Evolutionary conservation across 2,888 invertebrate species (phyloP).

Genomic region (Cephus spinipes): DNA sequence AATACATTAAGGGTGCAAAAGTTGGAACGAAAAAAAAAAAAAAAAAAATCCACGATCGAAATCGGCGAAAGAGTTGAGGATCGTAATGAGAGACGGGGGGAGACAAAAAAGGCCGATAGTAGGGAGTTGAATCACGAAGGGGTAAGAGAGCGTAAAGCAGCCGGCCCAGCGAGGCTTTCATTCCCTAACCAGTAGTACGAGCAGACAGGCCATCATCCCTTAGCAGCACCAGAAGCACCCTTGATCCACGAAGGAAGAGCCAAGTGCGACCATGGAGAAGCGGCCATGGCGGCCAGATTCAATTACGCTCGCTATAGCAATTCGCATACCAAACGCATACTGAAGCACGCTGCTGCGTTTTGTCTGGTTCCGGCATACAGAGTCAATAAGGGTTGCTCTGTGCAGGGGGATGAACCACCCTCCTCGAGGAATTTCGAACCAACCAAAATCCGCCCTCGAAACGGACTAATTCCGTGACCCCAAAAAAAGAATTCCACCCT

Average conservation of each 20-base stretch:
- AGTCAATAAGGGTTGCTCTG: background rate
- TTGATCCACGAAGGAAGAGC: background rate
- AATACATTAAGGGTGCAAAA: slow-evolving; percentile 22
- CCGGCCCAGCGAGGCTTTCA: background rate
- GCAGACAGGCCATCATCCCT: background rate
- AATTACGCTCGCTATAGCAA: background rate
- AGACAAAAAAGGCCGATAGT: slow-evolving; percentile 13
- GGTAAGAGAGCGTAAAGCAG: background rate
- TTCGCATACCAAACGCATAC: background rate
- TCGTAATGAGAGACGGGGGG: background rate
- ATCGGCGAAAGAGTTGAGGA: background rate
- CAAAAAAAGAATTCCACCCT: too few relatives aligned
- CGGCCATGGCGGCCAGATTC: background rate
- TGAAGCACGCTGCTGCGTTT: background rate
- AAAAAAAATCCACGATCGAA: background rate
- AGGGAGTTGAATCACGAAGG: background rate
- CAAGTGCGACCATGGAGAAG: background rate
- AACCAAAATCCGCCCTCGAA: background rate
- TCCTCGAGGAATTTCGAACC: background rate
- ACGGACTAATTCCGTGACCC: background rate
- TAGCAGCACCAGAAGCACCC: background rate
- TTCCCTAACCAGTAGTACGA: background rate
- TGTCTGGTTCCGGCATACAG: background rate
- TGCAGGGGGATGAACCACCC: background rate
- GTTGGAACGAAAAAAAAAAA: background rate